phyloP scores from a whole-genome alignment of 2,888 invertebrate genomes.

The Latrodectus elegans region DNA sequence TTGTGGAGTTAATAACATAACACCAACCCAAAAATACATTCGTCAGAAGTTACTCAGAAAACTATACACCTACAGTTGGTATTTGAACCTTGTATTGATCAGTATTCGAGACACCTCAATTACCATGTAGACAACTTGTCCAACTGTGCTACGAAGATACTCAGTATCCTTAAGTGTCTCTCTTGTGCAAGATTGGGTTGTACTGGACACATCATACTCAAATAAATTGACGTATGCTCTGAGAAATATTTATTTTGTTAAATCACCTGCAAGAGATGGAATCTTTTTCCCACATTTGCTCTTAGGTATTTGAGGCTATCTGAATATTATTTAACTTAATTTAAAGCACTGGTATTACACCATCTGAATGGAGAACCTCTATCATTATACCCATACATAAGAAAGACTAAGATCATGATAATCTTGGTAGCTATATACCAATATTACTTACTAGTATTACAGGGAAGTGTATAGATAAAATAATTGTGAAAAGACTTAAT shows the following conservation, averaged over 20 bases:
- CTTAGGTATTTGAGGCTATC: background rate
- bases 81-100: too few relatives aligned
- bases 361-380: background rate
- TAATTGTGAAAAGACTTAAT: background rate
- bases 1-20: background rate
- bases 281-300: background rate
- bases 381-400: background rate
- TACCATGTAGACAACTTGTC: too few relatives aligned
- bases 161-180: too few relatives aligned
- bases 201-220: too few relatives aligned
- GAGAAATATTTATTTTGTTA: too few relatives aligned
- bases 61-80: too few relatives aligned
- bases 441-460: background rate
- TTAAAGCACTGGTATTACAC: background rate
- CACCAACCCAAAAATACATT: background rate
- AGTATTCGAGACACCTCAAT: too few relatives aligned
- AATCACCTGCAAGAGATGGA: background rate
- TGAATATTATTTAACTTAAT: background rate
- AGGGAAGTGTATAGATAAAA: background rate
- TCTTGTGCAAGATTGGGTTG: too few relatives aligned
- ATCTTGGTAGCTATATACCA: background rate
- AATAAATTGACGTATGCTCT: background rate
- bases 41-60: background rate
- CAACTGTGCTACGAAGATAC: too few relatives aligned
- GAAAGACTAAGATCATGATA: conserved; percentile 2